A percentile compares a stretch with the other conserved stretches of the same genome.
phyloP scores from a whole-genome alignment of 2,888 invertebrate genomes.

The Allophyes oxyacanthae region DNA sequence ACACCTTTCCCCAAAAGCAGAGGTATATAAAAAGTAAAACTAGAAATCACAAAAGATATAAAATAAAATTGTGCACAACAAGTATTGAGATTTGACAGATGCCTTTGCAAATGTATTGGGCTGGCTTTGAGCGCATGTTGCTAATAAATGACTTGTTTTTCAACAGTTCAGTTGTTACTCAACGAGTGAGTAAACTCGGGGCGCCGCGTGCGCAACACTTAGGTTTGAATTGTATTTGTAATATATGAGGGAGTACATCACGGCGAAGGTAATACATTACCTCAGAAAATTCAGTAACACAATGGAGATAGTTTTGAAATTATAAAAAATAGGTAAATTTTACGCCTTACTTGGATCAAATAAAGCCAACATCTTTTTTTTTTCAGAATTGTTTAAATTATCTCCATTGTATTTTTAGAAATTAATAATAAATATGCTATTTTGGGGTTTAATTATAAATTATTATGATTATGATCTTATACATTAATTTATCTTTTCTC shows the following conservation, averaged over 20 bases:
- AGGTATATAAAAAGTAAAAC: constrained; percentile 8
- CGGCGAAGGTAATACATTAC: constrained; percentile 86
- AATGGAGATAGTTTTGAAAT: constrained; percentile 70
- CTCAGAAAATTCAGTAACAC: constrained; percentile 81
- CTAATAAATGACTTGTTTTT: constrained; percentile 89
- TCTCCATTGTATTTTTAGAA: constrained; percentile 73
- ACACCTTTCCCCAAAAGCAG: constrained; percentile 17
- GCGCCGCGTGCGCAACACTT: constrained; percentile 89
- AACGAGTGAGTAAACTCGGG: constrained; percentile 88
- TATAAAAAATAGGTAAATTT: constrained; percentile 2
- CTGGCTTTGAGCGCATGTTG: constrained; percentile 87
- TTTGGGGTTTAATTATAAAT: constrained; percentile 63
- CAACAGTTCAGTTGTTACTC: constrained; percentile 89
- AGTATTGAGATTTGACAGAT: constrained; percentile 45
- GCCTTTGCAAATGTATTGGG: constrained; percentile 81
- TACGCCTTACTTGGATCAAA: constrained; percentile 1
- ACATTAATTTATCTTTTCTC: constrained; percentile 50
- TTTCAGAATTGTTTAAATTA: constrained; percentile 59
- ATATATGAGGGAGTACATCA: constrained; percentile 87
- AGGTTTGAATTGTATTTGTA: constrained; percentile 89
- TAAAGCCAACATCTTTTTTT: background rate
- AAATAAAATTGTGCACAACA: constrained; percentile 17
- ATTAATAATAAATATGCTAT: constrained; percentile 67
- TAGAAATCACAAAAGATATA: constrained; percentile 18
- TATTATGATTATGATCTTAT: constrained; percentile 1